These are phyloP conservation scores for Podiceps cristatus DNA, from an alignment of 2,113 vertebrate genomes.

Conservation along the genomic window DNA sequence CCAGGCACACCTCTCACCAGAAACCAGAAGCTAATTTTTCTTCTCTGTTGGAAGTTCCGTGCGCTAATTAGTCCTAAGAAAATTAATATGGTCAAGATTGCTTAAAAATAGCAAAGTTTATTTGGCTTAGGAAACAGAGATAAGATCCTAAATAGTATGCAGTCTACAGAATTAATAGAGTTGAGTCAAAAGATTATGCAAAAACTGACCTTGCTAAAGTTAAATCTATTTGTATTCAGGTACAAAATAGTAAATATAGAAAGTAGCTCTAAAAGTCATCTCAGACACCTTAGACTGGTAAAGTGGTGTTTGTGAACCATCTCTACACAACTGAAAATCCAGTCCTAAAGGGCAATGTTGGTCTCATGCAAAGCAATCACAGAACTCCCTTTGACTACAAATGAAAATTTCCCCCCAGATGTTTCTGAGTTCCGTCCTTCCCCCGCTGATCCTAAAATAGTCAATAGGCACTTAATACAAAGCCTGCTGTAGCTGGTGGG, in stretches of 20 bases:
- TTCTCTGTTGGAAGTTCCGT: conserved; percentile 42
- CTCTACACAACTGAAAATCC: neutral
- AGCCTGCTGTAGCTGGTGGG: neutral
- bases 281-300: neutral
- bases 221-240: neutral
- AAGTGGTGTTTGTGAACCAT: neutral
- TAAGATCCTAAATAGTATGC: neutral
- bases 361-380: neutral
- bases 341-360: neutral
- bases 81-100: neutral
- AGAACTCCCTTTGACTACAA: neutral
- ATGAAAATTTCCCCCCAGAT: neutral
- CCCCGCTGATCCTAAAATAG: neutral
- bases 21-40: conserved; percentile 41
- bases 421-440: neutral
- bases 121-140: neutral
- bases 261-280: neutral
- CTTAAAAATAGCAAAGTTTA: neutral
- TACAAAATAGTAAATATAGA: neutral
- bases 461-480: neutral
- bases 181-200: neutral
- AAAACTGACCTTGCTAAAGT: neutral
- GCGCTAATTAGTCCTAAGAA: conserved; percentile 4
- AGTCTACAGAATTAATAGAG: neutral
- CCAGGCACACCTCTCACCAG: neutral